phyloP scores from a whole-genome alignment of 2,113 vertebrate species.

The Rhinogobius similis region DNA sequence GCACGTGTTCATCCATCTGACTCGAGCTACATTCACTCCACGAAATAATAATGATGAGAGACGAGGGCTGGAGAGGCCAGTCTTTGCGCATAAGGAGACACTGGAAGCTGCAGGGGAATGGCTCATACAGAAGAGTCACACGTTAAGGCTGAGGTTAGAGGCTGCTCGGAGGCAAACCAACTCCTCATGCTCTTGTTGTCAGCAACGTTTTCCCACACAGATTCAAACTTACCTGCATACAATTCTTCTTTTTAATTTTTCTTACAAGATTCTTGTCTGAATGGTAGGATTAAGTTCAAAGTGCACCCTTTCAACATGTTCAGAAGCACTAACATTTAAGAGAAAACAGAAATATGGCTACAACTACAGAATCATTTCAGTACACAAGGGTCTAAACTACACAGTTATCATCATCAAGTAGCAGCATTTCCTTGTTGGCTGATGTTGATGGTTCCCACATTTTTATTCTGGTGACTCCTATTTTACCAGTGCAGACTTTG shows the following conservation, averaged over 20 bases:
- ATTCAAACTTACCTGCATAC: not conserved
- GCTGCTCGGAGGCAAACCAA: not conserved
- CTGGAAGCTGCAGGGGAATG: not conserved
- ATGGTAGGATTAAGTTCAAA: too few species aligned
- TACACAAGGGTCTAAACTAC: too few species aligned
- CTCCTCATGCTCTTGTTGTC: not conserved
- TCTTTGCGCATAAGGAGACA: not conserved
- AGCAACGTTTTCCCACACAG: not conserved
- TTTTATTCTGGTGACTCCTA: too few species aligned
- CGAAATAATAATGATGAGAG: slow-evolving; percentile 33
- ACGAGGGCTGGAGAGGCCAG: not conserved
- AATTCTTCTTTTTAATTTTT: not conserved
- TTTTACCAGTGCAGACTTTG: too few species aligned
- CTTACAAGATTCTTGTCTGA: too few species aligned
- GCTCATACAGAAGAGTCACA: slow-evolving; percentile 7
- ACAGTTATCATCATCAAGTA: too few species aligned
- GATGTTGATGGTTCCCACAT: too few species aligned
- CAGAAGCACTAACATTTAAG: too few species aligned
- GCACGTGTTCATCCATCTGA: slow-evolving; percentile 76
- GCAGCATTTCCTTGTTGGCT: too few species aligned
- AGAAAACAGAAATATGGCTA: too few species aligned
- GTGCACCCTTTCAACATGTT: too few species aligned
- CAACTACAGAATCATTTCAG: too few species aligned
- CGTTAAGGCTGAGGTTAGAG: not conserved
- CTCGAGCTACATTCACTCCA: slow-evolving; percentile 47